phyloP scores from a whole-genome alignment of 2,888 invertebrate species.

The Drosophila robusta region DNA sequence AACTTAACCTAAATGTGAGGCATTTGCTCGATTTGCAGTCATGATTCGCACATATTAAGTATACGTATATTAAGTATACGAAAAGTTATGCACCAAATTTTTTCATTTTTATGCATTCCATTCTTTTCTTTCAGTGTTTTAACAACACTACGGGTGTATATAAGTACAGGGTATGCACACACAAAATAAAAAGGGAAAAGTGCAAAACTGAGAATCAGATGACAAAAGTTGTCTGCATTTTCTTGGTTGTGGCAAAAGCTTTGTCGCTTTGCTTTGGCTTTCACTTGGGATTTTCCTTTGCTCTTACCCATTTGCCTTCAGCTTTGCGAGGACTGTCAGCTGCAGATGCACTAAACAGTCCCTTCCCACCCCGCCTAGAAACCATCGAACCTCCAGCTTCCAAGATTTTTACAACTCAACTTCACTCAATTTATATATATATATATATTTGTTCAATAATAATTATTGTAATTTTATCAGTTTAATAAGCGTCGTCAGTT shows the following conservation, averaged over 20 bases:
- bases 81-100: too few relatives aligned
- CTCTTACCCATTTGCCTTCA: not conserved
- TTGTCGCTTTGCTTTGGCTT: conserved; percentile 55
- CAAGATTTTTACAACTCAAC: conserved; percentile 10
- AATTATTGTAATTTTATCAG: conserved; percentile 5
- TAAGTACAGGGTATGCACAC: conserved; percentile 16
- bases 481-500: not conserved
- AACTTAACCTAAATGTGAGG: too few relatives aligned
- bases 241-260: conserved; percentile 67
- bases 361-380: not conserved
- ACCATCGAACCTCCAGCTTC: too few relatives aligned
- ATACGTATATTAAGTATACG: not conserved
- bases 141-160: not conserved
- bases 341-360: conserved; percentile 21
- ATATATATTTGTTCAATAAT: not conserved
- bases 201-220: conserved; percentile 64
- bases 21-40: too few relatives aligned
- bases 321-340: conserved; percentile 36
- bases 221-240: conserved; percentile 73
- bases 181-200: conserved; percentile 20
- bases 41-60: too few relatives aligned
- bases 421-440: conserved; percentile 32
- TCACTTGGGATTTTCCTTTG: conserved; percentile 35
- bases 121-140: too few relatives aligned
- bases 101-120: too few relatives aligned